A percentile compares a stretch with the other conserved stretches of the same genome.
phyloP scores from a whole-genome alignment of 2,797 vertebrate species.

The Staurois parvus region DNA sequence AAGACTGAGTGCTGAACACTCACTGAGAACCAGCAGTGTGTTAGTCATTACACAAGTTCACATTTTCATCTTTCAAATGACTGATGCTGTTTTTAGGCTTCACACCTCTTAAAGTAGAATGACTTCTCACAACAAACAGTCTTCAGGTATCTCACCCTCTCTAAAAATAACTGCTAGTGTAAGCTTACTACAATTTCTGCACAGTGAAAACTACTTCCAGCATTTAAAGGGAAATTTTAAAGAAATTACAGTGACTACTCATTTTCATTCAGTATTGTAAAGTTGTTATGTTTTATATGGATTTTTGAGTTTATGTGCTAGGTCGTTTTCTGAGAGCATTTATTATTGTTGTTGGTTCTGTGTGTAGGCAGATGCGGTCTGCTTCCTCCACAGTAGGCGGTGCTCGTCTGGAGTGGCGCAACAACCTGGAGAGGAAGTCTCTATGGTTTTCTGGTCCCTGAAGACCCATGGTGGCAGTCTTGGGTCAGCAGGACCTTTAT shows the following conservation, averaged over 20 bases:
- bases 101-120: neutral
- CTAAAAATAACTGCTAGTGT: constrained; percentile 14
- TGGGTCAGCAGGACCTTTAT: too few species aligned
- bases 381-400: too few species aligned
- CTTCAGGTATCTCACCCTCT: neutral
- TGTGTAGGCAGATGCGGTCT: too few species aligned
- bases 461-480: too few species aligned
- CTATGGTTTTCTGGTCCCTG: too few species aligned
- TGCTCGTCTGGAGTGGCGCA: too few species aligned
- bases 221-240: neutral
- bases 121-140: constrained; percentile 16
- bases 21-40: neutral
- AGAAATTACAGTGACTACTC: neutral
- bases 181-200: neutral
- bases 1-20: neutral
- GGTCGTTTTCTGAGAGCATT: too few species aligned
- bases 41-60: constrained; percentile 4
- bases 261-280: neutral
- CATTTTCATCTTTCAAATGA: neutral
- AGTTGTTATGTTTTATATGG: too few species aligned
- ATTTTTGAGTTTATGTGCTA: too few species aligned
- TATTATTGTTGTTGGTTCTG: too few species aligned
- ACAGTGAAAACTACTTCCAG: neutral
- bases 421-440: too few species aligned
- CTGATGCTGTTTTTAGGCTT: constrained; percentile 17